phyloP scores from a whole-genome alignment of 2,888 invertebrate genomes.

The Limnephilus marmoratus region DNA sequence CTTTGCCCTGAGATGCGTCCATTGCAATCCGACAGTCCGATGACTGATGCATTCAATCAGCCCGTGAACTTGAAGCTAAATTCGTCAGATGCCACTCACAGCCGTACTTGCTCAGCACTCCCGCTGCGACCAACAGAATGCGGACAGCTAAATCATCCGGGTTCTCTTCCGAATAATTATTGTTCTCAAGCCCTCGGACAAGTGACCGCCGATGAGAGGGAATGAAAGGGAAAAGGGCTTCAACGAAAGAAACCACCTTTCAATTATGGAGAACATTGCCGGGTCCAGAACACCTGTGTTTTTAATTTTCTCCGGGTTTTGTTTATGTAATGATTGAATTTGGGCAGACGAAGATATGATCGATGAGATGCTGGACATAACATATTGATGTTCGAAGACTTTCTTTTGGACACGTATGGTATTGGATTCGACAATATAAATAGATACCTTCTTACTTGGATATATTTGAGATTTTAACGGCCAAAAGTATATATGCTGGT shows the following conservation, averaged over 20 bases:
- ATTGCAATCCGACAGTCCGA: neutral
- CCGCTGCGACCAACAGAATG: conserved; percentile 37
- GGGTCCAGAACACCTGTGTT: conserved; percentile 31
- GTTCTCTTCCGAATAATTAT: neutral
- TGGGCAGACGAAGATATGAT: conserved; percentile 30
- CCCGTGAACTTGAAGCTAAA: conserved; percentile 48
- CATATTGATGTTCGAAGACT: neutral
- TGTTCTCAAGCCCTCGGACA: neutral
- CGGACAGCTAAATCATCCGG: conserved; percentile 45
- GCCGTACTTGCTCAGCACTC: conserved; percentile 1
- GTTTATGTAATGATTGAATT: conserved; percentile 36
- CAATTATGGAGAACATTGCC: conserved; percentile 22
- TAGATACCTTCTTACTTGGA: neutral
- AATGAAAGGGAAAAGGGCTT: conserved; percentile 7
- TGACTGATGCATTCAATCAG: conserved; percentile 51
- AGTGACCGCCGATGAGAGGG: neutral
- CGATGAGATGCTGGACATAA: conserved; percentile 7
- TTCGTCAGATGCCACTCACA: conserved; percentile 37
- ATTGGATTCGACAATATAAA: neutral
- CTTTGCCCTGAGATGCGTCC: conserved; percentile 3
- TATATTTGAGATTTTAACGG: too few relatives aligned
- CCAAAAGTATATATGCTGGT: too few relatives aligned
- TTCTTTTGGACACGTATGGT: conserved; percentile 4
- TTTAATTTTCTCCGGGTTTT: conserved; percentile 8
- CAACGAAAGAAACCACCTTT: conserved; percentile 39